Base-by-base conservation (phyloP, 1,140 invertebrate genomes). In the Dolichoris vasculosae region DNA sequence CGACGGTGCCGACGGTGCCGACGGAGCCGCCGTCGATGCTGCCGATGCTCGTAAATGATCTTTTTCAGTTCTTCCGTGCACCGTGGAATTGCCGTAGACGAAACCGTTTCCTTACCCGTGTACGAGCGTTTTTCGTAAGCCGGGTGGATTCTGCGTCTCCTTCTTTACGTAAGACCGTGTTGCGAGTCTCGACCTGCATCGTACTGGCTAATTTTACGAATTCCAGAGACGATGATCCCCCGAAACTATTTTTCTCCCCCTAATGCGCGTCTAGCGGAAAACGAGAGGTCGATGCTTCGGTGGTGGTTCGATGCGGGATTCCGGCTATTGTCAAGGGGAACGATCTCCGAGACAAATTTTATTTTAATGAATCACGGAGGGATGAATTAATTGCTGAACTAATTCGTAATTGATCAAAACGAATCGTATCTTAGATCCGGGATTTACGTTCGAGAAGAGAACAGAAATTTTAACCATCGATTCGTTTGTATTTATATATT, bases 41-140 rank as follows among this genome's bases (percentile, higher is more conserved):
- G 83, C 83, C 84, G 86, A 86, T 87, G 87, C 85, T 86, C 84
- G 88, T 87, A 89, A 90, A 91, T 90, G 89, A 90, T 90, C 90
- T 91, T 91, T 92, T 91, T 88, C 90, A 90, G 90, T 67, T 90
- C 84, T 86, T 43, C 0, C 69, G 26, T 43, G 26, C 69, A n/a
- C 20, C 26, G 38, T 73, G 38, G 32, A 69, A 69, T 69, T 3
- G 67, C 35, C 35, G 3, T 17, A 23, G 67, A 13, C 43, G 40
- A 4, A 26, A 20, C 38, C 43, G 15, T 67, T 67, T 35, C 71
- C 3, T 35, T 32, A 64, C 11, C 55, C 30, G 43, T 13, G 67
- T 69, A 38, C 67, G 23, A 4, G 23, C 4, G 55, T 26, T 71
- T 67, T 26, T n/a, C 20, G 32, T 81, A 77, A 83, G 79, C 67